Evolutionary conservation across 2,888 invertebrate genomes (phyloP), one percentile per base, ranked within the genome.

Genomic region (Scaptomyza caliginosa): DNA sequence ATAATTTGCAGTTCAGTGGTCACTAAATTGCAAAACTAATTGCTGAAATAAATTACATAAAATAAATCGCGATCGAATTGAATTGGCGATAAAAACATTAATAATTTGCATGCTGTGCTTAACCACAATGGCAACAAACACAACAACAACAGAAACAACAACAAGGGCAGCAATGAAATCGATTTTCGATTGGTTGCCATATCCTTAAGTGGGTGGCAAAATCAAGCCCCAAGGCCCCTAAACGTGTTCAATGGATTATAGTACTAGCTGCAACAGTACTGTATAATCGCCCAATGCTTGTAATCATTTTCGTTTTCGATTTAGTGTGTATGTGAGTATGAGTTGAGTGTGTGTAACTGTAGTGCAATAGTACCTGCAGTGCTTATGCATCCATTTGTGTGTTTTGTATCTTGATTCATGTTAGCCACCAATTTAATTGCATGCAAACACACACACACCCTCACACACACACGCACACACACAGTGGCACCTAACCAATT

Each of bases 31-130:
- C 58, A 62, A 50, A 71, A 74, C 84, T 77, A 88, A 88, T 88
- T 86, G 88, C 67, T 59, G 75, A 77, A 83, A 89, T 83, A 86
- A 83, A 88, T 88, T 77, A 70, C 65, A 71, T 67, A 74, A 80
- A 28, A 28, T 34, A 77, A 80, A 86, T 88, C 86, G 69, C 67
- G 74, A 86, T 86, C 71, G 77, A 68, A 80, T 64, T 80, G 62
- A 67, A 80, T 77, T 80, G 67, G 74, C 64, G 78, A 86, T 84
- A 86, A 73, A 72, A 79, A 86, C 67, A 64, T 55, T 42, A 65
- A 77, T 85, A 81, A 78, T 78, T 70, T 62, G 72, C 68, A 65
- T 54, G 65, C 50, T 63, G 69, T 62, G 68, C 56, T 68, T 68
- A 64, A 65, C 68, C 85, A 39, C 62, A 67, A 52, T 5, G 43